Conservation (phyloP, 1,140 invertebrate species). For the Eriocheir sinensis region DNA sequence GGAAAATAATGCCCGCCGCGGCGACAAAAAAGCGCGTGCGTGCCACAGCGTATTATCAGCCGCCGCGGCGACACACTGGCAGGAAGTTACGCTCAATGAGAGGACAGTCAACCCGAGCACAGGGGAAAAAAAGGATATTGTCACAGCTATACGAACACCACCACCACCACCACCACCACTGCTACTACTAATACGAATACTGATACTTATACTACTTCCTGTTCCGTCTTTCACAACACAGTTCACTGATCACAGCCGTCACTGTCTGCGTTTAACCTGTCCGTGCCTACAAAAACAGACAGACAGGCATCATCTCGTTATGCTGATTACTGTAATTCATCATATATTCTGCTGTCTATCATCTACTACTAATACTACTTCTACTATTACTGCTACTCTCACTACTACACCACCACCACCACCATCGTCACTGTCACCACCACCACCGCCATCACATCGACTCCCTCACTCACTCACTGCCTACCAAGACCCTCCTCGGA, state of each 20-base stretch:
- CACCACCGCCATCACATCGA: not conserved
- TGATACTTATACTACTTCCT: not conserved
- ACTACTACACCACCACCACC: not conserved
- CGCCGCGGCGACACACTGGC: not conserved
- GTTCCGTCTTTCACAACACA: not conserved
- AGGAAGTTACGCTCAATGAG: not conserved
- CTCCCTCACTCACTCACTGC: not conserved
- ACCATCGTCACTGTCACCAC: not conserved
- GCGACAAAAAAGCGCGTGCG: too few relatives aligned
- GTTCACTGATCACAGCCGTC: too few relatives aligned
- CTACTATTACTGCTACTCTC: not conserved
- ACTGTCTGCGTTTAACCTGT: too few relatives aligned
- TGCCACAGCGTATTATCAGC: too few relatives aligned
- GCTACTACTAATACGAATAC: not conserved
- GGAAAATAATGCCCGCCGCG: not conserved
- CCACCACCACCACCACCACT: too few relatives aligned
- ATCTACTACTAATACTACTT: not conserved
- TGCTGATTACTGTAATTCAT: too few relatives aligned
- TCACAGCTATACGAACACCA: not conserved
- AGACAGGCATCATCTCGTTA: too few relatives aligned
- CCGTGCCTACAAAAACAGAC: too few relatives aligned
- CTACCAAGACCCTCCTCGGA: not conserved
- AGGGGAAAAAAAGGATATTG: not conserved
- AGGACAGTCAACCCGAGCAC: not conserved
- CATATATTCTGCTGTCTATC: too few relatives aligned